Evolutionary conservation across 2,888 invertebrate species (phyloP), one percentile per base, ranked within the genome.

Genomic region (Drosophila neonasuta): DNA sequence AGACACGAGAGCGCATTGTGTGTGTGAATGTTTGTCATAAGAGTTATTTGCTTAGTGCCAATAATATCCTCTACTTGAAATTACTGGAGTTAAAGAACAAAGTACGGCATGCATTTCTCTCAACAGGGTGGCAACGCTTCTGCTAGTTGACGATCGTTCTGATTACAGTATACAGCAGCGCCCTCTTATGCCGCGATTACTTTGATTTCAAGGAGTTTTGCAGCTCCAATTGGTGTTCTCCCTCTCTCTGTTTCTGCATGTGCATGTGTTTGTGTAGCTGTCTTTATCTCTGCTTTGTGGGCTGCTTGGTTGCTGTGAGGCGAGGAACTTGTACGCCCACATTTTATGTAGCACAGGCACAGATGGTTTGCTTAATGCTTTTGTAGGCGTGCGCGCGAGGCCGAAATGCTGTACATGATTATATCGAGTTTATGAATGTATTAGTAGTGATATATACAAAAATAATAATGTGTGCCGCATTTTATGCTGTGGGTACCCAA

Each of bases 291-390:
- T 59, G 58, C 49, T 55, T 58, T 46, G 10, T 54, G 36, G 17
- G 3, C n/a, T 48, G 30, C 3, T 72, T 55, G 45, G 32, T 39
- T 62, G 41, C 42, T 68, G 32, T 74, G n/a, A 36, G 36, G 32
- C 54, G 77, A 67, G 70, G 73, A 77, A 77, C 77, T 70, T 36
- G 77, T 77, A 80, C 77, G 74, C 77, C 77, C 77, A 77, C 77
- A 71, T 66, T 79, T 66, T 76, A 59, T 79, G 65, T 79, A 59
- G 73, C 77, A 55, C 70, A 80, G 80, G 73, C 77, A 55, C 70
- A 80, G 80, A 77, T 71, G 79, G 36, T 36, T 67, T 78, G 64
- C 41, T 67, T 58, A 34, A 52, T 41, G 49, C 36, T 36, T 46
- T 55, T 62, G 68, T 76, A 62, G 80, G 80, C 73, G 72, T 71